These are phyloP conservation scores for Argyrosomus regius DNA, from an alignment of 2,797 vertebrate species.

Conservation along the genomic window DNA sequence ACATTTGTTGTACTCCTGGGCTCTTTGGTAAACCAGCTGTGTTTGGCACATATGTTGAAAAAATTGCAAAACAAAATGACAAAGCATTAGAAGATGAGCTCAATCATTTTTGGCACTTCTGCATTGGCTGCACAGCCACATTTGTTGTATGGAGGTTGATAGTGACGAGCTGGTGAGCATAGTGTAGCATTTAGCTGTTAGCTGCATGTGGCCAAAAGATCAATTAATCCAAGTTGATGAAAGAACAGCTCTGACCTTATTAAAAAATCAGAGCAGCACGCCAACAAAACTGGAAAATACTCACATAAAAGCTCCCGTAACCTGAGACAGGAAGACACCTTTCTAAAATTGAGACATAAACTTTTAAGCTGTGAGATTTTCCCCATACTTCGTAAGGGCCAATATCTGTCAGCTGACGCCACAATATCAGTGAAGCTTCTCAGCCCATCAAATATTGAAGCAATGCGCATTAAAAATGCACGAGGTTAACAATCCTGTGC, in stretches of 20 bases:
- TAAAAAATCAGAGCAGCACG: not conserved
- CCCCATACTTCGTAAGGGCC: slow-evolving; percentile 13
- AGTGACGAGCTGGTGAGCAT: not conserved
- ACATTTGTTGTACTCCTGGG: no score
- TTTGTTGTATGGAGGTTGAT: no score
- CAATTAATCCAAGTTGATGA: not conserved
- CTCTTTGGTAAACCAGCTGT: no score
- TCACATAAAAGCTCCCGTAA: not conserved
- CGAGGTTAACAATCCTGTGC: slow-evolving; percentile 65
- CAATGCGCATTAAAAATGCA: slow-evolving; percentile 71
- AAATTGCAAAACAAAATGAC: no score
- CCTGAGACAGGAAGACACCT: not conserved
- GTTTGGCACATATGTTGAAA: no score
- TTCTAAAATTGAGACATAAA: slow-evolving; percentile 31
- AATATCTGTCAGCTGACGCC: slow-evolving; percentile 48
- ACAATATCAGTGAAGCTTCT: slow-evolving; percentile 51
- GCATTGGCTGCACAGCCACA: no score
- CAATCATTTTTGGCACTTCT: no score
- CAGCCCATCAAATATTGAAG: slow-evolving; percentile 77
- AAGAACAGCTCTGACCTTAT: not conserved
- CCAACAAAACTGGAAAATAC: not conserved
- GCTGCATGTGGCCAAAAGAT: not conserved
- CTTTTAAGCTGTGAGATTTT: slow-evolving; percentile 16
- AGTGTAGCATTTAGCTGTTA: not conserved
- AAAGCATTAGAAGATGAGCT: no score